Base-by-base conservation (phyloP, 2,888 invertebrate genomes). In the Pyrgus malvae region DNA sequence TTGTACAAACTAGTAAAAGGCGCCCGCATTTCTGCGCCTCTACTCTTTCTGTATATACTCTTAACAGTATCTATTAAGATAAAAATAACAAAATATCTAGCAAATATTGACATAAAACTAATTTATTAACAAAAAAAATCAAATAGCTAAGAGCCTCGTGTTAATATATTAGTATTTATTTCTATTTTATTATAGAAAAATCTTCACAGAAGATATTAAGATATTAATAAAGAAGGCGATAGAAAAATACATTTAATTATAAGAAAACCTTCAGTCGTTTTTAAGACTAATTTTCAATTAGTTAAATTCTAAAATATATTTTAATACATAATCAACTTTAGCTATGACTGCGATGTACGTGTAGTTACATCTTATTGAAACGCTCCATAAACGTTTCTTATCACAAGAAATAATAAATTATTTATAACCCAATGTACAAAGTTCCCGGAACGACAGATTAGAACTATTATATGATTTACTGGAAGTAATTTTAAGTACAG, bases 191-290 rank as follows among this genome's bases (percentile, higher is more conserved):
- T 59, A 64, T 64, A 11, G 6, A 66, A 61, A 59, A 60, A 70
- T 70, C 76, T 78, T 80, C 77, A 80, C 72, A 72, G 76, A 82
- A 79, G 77, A 77, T 62, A 69, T 67, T 42, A 59, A 59, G 66
- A 72, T 68, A 62, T 19, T 38, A 19, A 38, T 72, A 65, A 74
- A 61, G 61, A 67, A 61, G 57, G 56, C 42, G 21, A 56, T 40
- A 41, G n/a, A 45, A 54, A 50, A 50, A 21, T 48, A 37, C 19
- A 31, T 19, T 35, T 41, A 33, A 41, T 41, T 33, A 12, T 23
- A 23, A 21, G 31, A 45, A 41, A 51, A 55, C 54, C 40, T 31
- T 76, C 76, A 76, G 76, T 77, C 72, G 64, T 65, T 68, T 72
- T 51, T 62, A 63, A 70, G 63, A 72, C 67, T 67, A 69, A 51